Evolutionary conservation across 1,140 invertebrate species (phyloP).

Genomic region (Bactericera cockerelli): DNA sequence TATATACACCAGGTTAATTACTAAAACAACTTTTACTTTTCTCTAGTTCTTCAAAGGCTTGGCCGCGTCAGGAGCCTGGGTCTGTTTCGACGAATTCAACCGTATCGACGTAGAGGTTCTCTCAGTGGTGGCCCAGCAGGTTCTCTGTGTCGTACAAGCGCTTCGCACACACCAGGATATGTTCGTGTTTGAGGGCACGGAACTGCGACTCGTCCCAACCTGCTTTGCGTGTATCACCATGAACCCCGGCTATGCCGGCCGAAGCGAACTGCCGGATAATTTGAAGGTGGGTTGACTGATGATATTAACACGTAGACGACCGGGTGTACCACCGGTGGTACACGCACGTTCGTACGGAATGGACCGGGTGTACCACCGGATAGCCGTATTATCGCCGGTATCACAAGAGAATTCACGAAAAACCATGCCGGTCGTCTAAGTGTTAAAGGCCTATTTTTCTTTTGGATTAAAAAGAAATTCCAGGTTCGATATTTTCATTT

Average conservation of each 20-base stretch:
- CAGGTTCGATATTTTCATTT: no score
- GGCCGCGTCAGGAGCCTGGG: constrained; percentile 79
- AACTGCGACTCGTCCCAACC: constrained; percentile 57
- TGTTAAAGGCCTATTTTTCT: no score
- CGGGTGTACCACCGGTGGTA: no score
- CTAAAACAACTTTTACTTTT: no score
- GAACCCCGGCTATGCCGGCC: constrained; percentile 82
- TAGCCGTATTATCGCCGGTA: no score
- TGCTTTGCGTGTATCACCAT: constrained; percentile 87
- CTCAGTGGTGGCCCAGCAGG: constrained; percentile 70
- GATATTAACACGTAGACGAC: no score
- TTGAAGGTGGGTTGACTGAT: constrained; percentile 41
- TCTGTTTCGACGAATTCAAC: constrained; percentile 91
- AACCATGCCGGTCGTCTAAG: no score
- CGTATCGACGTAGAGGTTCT: constrained; percentile 79
- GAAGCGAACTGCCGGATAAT: constrained; percentile 76
- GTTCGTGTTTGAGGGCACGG: constrained; percentile 74
- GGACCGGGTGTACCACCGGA: no score
- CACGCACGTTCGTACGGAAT: no score
- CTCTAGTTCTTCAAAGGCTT: constrained; percentile 62
- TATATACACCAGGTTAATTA: no score
- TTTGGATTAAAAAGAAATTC: no score
- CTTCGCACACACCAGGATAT: constrained; percentile 49
- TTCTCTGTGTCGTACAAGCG: constrained; percentile 62
- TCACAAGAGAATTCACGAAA: no score